Evolutionary conservation across 1,140 invertebrate species (phyloP), one percentile per base, ranked within the genome.

Genomic region (Drosophila gunungcola): DNA sequence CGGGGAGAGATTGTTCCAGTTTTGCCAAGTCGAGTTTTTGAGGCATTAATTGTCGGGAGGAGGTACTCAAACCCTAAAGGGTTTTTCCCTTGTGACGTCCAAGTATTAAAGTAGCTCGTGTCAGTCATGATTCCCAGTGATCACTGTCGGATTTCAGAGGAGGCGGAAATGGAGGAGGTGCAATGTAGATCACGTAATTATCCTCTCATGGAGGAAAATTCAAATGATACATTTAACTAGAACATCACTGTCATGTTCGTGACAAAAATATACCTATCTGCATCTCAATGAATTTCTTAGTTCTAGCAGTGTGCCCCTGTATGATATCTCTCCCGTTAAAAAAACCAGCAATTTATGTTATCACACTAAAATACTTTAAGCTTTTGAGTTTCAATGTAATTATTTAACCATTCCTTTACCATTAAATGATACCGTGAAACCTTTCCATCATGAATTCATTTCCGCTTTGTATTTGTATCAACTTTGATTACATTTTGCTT

Each of bases 1-100:
- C 12, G 27, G 3, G 55, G 60, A 74, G 61, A 80, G 67, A 73
- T 85, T 84, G 72, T 80, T 74, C 81, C 80, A 84, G 62, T 85
- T 85, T 52, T 57, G 46, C 49, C 46, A 43, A 48, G 72, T 55
- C 80, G 64, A 85, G 61, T 79, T 77, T 75, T 80, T 79, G 80
- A 78, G 32, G 69, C 69, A 69, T 83, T 81, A 82, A 82, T 81
- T 82, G 73, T 65, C 41, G 55, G 27, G 64, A 46, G 32, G 55
- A 55, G 38, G n/a, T 25, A 48, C 27, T 34, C n/a, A 49, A 39
- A 45, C 61, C 56, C 48, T 38, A 52, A 42, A 48, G 42, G 38
- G 42, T 36, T 21, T 36, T 21, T 9, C 32, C 42, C 39, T n/a
- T 42, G 3, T 43, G 54, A 13, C 27, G 16, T 46, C 16, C 25